phyloP scores from a whole-genome alignment of 2,113 vertebrate species.

The Litocranius walleri region DNA sequence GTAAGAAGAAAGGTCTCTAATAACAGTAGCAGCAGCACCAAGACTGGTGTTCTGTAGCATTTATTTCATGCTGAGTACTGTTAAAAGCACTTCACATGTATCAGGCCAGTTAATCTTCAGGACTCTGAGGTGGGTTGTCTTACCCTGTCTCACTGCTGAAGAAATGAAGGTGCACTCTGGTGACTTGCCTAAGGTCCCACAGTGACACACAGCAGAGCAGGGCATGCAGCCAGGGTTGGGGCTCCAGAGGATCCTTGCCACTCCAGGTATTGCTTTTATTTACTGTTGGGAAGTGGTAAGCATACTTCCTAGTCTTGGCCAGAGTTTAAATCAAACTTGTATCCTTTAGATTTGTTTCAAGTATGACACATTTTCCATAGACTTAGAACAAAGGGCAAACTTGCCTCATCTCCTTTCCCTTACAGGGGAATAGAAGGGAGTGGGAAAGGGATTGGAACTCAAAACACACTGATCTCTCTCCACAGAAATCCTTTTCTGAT shows the following conservation, averaged over 20 bases:
- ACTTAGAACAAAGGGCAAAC: neutral
- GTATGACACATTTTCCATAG: neutral
- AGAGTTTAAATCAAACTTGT: neutral
- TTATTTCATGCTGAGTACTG: neutral
- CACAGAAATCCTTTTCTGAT: neutral
- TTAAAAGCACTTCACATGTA: neutral
- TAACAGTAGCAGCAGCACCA: neutral
- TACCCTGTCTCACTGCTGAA: neutral
- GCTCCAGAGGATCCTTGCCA: neutral
- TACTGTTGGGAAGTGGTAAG: neutral
- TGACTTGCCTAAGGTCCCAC: neutral
- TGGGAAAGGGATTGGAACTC: neutral
- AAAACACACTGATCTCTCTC: neutral
- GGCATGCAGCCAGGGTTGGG: neutral
- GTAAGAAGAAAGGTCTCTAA: neutral
- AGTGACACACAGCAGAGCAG: neutral
- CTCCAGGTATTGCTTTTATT: neutral
- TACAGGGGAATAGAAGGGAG: neutral
- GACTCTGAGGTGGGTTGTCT: neutral
- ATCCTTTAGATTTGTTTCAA: neutral
- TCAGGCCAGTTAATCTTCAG: neutral
- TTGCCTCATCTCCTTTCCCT: neutral
- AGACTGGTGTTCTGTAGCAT: neutral
- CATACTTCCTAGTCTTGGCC: neutral
- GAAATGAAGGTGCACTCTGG: neutral